Percentiles rank a stretch among this genome's conserved stretches.
Evolutionary conservation across 2,888 invertebrate genomes (phyloP).

Genomic region (Leptopilina syphax): DNA sequence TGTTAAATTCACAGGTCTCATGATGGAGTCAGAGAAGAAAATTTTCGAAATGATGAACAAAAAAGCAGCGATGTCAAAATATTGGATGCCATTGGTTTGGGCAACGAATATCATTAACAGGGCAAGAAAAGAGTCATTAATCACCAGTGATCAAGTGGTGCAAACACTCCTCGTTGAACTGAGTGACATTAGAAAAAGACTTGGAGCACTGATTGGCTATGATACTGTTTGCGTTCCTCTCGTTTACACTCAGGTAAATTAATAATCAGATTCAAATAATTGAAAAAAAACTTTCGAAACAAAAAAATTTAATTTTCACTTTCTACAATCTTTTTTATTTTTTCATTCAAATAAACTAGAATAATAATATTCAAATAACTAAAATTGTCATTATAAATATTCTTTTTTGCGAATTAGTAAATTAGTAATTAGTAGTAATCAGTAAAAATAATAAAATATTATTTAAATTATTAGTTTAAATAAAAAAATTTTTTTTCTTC

Average conservation of each 20-base stretch:
- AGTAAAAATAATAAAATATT: too few species aligned
- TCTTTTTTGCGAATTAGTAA: too few species aligned
- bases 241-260: constrained; percentile 91
- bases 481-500: too few species aligned
- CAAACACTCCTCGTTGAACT: constrained; percentile 93
- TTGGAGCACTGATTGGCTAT: constrained; percentile 92
- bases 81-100: constrained; percentile 97
- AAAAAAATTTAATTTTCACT: too few species aligned
- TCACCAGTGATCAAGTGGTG: constrained; percentile 93
- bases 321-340: too few species aligned
- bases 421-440: too few species aligned
- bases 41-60: constrained; percentile 94
- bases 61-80: constrained; percentile 93
- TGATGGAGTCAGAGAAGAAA: constrained; percentile 94
- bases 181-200: constrained; percentile 90
- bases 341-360: too few species aligned
- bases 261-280: background rate
- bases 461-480: background rate
- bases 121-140: constrained; percentile 90
- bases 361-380: too few species aligned
- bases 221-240: constrained; percentile 95
- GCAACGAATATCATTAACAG: constrained; percentile 94
- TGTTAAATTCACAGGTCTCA: constrained; percentile 83
- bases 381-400: too few species aligned
- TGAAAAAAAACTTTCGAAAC: background rate